Evolutionary conservation across 2,797 vertebrate species (phyloP), one percentile per base, ranked within the genome.

Genomic region (Corythornis leucogaster): DNA sequence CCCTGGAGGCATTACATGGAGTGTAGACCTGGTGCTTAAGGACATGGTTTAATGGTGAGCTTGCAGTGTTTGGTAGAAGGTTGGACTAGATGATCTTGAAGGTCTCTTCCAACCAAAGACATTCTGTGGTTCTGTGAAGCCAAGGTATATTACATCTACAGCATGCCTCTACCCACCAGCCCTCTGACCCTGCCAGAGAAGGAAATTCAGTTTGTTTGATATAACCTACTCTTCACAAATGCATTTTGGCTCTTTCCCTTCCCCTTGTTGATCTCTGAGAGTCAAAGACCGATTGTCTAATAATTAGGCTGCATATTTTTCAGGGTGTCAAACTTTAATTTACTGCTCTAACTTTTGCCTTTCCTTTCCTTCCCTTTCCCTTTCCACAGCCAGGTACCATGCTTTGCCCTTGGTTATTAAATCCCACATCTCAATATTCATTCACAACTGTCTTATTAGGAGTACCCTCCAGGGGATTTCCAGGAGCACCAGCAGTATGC

Each of bases 171-270:
- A 40, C 25, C 16, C 53, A 55, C 28, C 43, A 81, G 58, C 22
- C 22, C 42, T 3, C 3, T 50, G n/a, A 74, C 45, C 11, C 28
- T 63, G 48, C 12, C 48, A 89, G 75, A 74, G 70, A 81, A 81
- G 26, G 53, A 87, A 73, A 69, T 63, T 25, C 0, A 0, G 4
- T 48, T 81, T 8, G 6, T 63, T 93, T 87, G 35, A 67, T 20
- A 26, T 35, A 25, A 57, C 62, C 69, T 87, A 5, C 15, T 87
- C 40, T 76, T 87, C 43, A 42, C 26, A 87, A 87, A 63, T 46
- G n/a, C 43, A 40, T 0, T 0, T 1, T 33, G 13, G 11, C 28
- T 62, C 1, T 59, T 90, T 62, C 19, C 8, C 9, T 46, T 90
- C 51, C 35, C 31, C 33, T 70, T 70, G 17, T 53, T 62, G 5